Conservation (phyloP, 2,113 vertebrate genomes). For the Holacanthus passer region DNA sequence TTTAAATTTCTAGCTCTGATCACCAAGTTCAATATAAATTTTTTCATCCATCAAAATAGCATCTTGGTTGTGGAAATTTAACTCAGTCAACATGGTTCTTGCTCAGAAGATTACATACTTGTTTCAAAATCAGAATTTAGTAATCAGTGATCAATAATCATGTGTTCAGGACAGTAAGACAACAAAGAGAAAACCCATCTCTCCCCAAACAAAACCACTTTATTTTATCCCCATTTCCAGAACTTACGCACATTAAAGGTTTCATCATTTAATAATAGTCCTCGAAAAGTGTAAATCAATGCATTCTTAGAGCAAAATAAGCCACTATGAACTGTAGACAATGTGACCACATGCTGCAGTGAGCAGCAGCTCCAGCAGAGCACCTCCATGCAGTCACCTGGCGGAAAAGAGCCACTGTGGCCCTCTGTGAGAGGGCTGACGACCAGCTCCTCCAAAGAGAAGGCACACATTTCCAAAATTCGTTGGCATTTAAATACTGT, state of each 20-base stretch:
- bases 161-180: not conserved
- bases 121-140: not conserved
- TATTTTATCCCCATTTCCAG: slow-evolving; percentile 63
- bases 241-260: slow-evolving; percentile 58
- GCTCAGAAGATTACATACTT: not conserved
- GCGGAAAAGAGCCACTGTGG: slow-evolving; percentile 60
- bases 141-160: not conserved
- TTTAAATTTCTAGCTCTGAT: not conserved
- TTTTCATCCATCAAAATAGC: not conserved
- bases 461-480: slow-evolving; percentile 80
- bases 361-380: slow-evolving; percentile 69
- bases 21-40: no score
- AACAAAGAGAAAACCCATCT: not conserved
- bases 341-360: slow-evolving; percentile 47
- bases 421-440: slow-evolving; percentile 54
- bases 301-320: slow-evolving; percentile 73
- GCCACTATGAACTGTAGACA: slow-evolving; percentile 75
- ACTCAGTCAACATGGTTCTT: not conserved
- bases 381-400: slow-evolving; percentile 52
- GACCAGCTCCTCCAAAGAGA: slow-evolving; percentile 72
- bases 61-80: not conserved
- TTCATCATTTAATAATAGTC: slow-evolving; percentile 58
- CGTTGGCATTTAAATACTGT: slow-evolving; percentile 78
- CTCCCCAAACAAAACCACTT: slow-evolving; percentile 58
- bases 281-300: slow-evolving; percentile 71